phyloP scores from a whole-genome alignment of 35 echinoderm and acorn worm genomes.

The Ophioderma brevispina region DNA sequence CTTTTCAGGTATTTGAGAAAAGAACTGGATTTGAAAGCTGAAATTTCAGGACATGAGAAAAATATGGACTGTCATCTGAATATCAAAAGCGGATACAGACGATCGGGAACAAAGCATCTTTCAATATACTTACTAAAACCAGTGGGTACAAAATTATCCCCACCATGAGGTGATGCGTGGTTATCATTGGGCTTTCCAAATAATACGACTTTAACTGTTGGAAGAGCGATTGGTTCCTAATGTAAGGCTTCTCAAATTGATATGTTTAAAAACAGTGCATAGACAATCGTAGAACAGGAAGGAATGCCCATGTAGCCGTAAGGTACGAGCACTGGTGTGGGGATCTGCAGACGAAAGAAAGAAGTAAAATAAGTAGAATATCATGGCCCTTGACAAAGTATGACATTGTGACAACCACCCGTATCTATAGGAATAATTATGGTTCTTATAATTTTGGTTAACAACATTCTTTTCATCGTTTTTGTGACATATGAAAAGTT shows the following conservation, averaged over 20 bases:
- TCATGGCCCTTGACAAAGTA: too few relatives aligned
- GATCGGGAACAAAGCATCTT: too few relatives aligned
- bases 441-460: too few relatives aligned
- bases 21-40: too few relatives aligned
- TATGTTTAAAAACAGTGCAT: neutral
- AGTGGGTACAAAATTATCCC: neutral
- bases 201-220: neutral
- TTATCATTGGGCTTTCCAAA: neutral
- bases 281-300: neutral
- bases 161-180: neutral
- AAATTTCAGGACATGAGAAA: too few relatives aligned
- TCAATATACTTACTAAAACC: conserved; percentile 2
- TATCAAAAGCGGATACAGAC: too few relatives aligned
- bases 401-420: too few relatives aligned
- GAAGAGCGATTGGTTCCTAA: neutral
- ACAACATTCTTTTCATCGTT: too few relatives aligned
- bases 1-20: too few relatives aligned
- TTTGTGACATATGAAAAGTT: too few relatives aligned
- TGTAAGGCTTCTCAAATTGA: neutral
- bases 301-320: neutral
- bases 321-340: neutral
- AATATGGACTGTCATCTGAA: too few relatives aligned
- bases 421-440: too few relatives aligned
- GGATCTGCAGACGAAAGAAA: neutral
- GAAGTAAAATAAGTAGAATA: neutral